Evolutionary conservation across 2,113 vertebrate genomes (phyloP), one percentile per base, ranked within the genome.

Genomic region (Zapus hudsonius): DNA sequence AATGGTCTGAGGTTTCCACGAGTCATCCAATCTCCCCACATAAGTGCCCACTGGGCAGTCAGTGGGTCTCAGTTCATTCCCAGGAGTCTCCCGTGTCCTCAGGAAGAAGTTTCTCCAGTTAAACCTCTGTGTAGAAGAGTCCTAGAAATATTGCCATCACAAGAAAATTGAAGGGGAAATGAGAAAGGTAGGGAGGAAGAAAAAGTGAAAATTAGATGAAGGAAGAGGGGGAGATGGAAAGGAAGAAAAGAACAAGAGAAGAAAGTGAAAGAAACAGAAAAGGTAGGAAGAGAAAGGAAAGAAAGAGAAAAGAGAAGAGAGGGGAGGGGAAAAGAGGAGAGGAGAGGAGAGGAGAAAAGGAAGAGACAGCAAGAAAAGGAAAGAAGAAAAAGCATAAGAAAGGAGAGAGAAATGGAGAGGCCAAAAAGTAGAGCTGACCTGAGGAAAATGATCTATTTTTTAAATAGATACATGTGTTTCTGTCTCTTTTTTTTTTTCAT

Each of bases 271-370:
- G 47, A 55, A 27, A 3, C 36, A 63, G 61, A 59, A 13, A 61
- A 79, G 19, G 6, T 2, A 83, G 23, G 36, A 25, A 57, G 25
- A 33, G 7, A 67, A 25, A 31, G 44, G 29, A 42, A 74, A 23
- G 47, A 36, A 2, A 40, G 42, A 25, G 19, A 3, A 17, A 15
- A 44, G 12, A 29, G 16, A 52, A 11, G 19, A 70, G 25, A 6
- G 22, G 13, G 4, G 72, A 13, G 0, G 7, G 9, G 22, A 25
- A 23, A 20, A 22, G 12, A 47, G 33, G 8, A 69, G 10, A 22
- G 3, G 7, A 3, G 4, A 3, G 2, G 6, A 0, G 4, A 20
- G 15, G 36, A 27, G 13, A 4, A 9, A 29, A 29, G 31, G 69
- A 25, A 27, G 1, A 16, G 17, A 15, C 16, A 4, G 15, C 12